Base-by-base conservation (phyloP, 2,113 vertebrate genomes). In the Oceanites oceanicus region DNA sequence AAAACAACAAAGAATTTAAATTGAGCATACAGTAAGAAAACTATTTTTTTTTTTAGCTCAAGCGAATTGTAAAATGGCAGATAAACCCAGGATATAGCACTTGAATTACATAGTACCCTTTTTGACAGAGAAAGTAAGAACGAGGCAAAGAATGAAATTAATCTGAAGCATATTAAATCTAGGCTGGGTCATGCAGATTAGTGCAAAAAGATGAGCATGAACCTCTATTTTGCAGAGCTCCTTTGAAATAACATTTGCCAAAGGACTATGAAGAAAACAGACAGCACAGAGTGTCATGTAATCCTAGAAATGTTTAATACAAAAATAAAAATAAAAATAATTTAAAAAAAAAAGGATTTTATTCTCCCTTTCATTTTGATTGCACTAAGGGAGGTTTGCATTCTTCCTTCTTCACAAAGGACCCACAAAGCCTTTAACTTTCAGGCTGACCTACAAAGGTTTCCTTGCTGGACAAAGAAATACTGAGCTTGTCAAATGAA, bases 11-110 rank as follows among this genome's bases (percentile, higher is more conserved):
- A 73, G 15, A 83, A 83, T 8, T 66, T 25, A 38, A 68, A 61
- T 4, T 1, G 0, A 79, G 8, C 10, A 15, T 3, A 36, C 0
- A 56, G 21, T 6, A 84, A 40, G 38, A 88, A 10, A 7, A 45
- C 18, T 45, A 7, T n/a, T 2, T 4, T 10, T 8, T 38, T 65
- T 75, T 72, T 38, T 15, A 75, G 15, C 38, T 62, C 16, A 53
- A 34, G 78, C 42, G 15, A 53, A 59, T 53, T 61, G 42, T 76
- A 32, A 66, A 66, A 20, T 42, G 15, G 20, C 53, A 88, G 38
- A 20, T 58, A 80, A 91, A 88, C 58, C 10, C 47, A 81, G 32
- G 19, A 19, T 65, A 5, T 8, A 38, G 19, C 44, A 63, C 10
- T 26, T 40, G 4, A 76, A 59, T 40, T 36, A 47, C 8, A 32